Percentiles rank a stretch among this genome's conserved stretches.
Evolutionary conservation across 2,888 invertebrate species (phyloP).

Genomic region (Clostera curtula): DNA sequence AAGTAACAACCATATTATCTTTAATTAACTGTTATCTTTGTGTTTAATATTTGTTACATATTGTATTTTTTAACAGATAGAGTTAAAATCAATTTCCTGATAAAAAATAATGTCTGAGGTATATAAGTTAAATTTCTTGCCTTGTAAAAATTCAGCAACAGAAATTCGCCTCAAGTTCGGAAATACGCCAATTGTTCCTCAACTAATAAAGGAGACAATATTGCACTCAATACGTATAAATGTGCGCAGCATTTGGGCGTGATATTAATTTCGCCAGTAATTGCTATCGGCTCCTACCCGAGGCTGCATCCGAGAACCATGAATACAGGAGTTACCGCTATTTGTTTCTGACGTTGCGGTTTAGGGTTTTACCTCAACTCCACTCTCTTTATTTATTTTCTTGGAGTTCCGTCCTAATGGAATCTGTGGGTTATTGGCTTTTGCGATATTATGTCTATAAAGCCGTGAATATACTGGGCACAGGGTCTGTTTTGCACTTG

Average conservation of each 20-base stretch:
- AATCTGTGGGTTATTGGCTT: constrained; percentile 55
- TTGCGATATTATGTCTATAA: constrained; percentile 46
- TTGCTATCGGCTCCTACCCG: constrained; percentile 71
- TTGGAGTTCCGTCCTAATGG: constrained; percentile 61
- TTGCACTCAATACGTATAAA: constrained; percentile 75
- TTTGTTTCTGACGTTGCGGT: constrained; percentile 73
- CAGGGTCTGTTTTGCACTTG: too few relatives aligned
- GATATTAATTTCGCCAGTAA: constrained; percentile 74
- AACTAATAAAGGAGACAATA: constrained; percentile 75
- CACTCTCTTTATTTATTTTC: constrained; percentile 66
- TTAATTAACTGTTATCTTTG: too few relatives aligned
- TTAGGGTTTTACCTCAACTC: constrained; percentile 62
- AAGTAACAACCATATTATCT: too few relatives aligned
- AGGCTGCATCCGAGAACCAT: constrained; percentile 70
- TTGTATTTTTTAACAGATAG: too few relatives aligned
- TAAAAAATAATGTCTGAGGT: too few relatives aligned
- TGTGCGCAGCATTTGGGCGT: constrained; percentile 71
- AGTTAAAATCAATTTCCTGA: too few relatives aligned
- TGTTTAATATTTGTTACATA: too few relatives aligned
- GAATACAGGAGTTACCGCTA: constrained; percentile 74
- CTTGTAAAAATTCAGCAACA: too few relatives aligned
- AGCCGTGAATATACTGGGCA: constrained; percentile 38
- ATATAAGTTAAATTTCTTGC: too few relatives aligned
- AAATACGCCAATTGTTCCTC: constrained; percentile 68
- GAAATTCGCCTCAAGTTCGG: too few relatives aligned